These are phyloP conservation scores for Coilia nasus DNA, from an alignment of 2,797 vertebrate species.

Conservation along the genomic window DNA sequence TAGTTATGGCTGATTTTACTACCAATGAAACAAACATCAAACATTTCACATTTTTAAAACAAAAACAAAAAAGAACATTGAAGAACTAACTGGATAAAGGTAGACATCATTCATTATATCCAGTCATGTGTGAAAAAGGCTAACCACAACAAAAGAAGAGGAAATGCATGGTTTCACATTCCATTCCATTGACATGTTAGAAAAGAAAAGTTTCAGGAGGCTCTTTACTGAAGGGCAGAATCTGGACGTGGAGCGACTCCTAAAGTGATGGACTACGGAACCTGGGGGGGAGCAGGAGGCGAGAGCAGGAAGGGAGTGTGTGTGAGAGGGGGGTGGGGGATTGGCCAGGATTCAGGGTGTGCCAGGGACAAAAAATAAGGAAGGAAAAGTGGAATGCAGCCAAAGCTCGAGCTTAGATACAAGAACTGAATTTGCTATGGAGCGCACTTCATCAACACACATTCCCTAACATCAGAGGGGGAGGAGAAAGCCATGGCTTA, in stretches of 20 bases:
- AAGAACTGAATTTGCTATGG: constrained; percentile 32
- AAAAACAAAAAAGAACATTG: not conserved
- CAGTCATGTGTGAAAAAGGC: not conserved
- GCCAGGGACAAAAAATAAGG: constrained; percentile 47
- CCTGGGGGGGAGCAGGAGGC: constrained; percentile 1
- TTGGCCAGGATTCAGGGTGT: not conserved
- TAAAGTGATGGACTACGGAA: constrained; percentile 22
- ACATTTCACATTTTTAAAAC: not conserved
- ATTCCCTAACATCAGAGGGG: constrained; percentile 70
- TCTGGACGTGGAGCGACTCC: not conserved
- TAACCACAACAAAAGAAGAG: not conserved
- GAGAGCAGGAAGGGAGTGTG: constrained; percentile 24
- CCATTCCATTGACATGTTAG: constrained; percentile 12
- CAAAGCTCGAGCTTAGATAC: constrained; percentile 57
- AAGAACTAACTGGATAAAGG: not conserved
- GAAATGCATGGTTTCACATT: constrained; percentile 16
- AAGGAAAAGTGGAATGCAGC: constrained; percentile 64
- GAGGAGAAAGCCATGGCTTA: not conserved
- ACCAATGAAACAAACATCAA: not conserved
- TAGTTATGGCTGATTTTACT: not conserved
- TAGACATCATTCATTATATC: not conserved
- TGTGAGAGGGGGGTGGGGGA: constrained; percentile 41
- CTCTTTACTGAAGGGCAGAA: not conserved
- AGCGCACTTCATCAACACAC: constrained; percentile 76
- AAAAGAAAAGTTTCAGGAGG: not conserved